Percentiles rank a stretch among this genome's conserved stretches.
These are phyloP conservation scores for Brachionus rubens DNA, from an alignment of 1,140 invertebrate species.

Conservation along the genomic window DNA sequence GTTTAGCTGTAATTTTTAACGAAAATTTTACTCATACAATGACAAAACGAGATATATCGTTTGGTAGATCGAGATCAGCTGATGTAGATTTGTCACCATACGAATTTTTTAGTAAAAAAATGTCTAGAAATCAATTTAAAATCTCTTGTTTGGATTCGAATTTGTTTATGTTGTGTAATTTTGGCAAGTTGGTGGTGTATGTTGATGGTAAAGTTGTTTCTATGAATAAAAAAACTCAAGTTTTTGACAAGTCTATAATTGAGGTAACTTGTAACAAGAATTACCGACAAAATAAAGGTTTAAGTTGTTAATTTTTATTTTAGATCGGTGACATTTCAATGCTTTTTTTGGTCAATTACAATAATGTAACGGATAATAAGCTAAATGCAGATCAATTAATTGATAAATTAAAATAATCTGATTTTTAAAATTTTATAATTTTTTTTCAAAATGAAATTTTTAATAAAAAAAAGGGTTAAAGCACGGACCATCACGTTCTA, in stretches of 20 bases:
- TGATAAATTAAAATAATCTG: too few relatives aligned
- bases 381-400: background rate
- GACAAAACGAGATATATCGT: background rate
- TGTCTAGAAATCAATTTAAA: slow-evolving; percentile 13
- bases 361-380: background rate
- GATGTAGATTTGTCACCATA: slow-evolving; percentile 15
- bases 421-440: too few relatives aligned
- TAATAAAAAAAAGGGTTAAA: too few relatives aligned
- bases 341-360: slow-evolving; percentile 39
- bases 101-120: slow-evolving; percentile 42
- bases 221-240: slow-evolving; percentile 4
- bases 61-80: background rate
- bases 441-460: too few relatives aligned
- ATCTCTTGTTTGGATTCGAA: background rate
- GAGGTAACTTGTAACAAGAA: background rate
- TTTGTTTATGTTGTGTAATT: slow-evolving; percentile 18
- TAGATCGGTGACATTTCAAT: slow-evolving; percentile 28
- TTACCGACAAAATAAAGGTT: background rate
- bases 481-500: too few relatives aligned
- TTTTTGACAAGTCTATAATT: slow-evolving; percentile 25
- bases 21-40: slow-evolving; percentile 13
- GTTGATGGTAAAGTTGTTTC: slow-evolving; percentile 36
- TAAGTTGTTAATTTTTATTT: background rate
- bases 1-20: slow-evolving; percentile 6
- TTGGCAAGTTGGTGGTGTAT: background rate